A percentile compares a stretch with the other conserved stretches of the same genome.
Conservation (phyloP, 2,113 vertebrate genomes). For the Hemiprocne comata region DNA sequence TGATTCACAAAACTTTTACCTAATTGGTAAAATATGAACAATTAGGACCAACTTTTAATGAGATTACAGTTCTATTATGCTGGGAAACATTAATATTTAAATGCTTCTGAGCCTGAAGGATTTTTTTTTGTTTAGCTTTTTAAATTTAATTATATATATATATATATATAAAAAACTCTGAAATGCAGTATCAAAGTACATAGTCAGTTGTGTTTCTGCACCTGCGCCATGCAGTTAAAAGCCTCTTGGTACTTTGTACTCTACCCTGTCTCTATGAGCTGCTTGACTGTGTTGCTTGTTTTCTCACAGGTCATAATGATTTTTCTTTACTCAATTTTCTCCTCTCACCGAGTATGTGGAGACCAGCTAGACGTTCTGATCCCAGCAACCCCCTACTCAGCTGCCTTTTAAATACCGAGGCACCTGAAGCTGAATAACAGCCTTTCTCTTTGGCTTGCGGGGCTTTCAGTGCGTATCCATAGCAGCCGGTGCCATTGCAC, state of each 20-base stretch:
- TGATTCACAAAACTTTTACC: not conserved
- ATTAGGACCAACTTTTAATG: not conserved
- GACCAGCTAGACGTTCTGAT: not conserved
- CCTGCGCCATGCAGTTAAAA: not conserved
- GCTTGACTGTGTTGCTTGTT: not conserved
- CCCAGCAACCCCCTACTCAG: not conserved
- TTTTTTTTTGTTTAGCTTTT: not conserved
- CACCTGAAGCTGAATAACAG: not conserved
- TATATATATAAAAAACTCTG: not conserved
- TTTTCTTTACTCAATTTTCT: not conserved
- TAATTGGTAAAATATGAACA: not conserved
- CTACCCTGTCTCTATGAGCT: not conserved
- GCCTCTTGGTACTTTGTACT: not conserved
- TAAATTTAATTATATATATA: not conserved
- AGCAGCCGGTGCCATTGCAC: rapidly evolving
- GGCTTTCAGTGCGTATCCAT: rapidly evolving
- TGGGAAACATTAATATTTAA: not conserved
- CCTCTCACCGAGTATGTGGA: not conserved
- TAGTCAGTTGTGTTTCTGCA: not conserved
- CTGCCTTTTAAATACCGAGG: not conserved
- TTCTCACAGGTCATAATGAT: not conserved
- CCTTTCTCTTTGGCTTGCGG: not conserved
- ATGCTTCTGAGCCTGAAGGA: not conserved
- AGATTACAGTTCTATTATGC: not conserved
- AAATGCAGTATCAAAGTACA: not conserved